Evolutionary conservation across 1,140 invertebrate species (phyloP).

Genomic region (Eurosta solidaginis): DNA sequence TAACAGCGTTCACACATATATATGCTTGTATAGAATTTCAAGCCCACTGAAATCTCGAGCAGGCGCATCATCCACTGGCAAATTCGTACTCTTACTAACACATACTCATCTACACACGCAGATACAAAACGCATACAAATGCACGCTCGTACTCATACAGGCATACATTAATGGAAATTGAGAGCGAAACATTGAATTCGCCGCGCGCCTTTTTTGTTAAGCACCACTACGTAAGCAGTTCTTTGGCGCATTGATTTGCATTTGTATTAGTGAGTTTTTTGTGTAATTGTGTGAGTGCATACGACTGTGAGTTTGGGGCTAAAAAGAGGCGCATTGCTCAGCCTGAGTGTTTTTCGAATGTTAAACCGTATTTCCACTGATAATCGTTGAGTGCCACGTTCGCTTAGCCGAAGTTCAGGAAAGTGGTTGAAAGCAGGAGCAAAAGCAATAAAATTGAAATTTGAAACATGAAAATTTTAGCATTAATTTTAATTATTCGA

Average conservation of each 20-base stretch:
- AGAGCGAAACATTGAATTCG: not conserved
- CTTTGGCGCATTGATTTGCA: not conserved
- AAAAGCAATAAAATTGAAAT: too few species aligned
- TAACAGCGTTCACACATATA: not conserved
- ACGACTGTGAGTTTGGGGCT: not conserved
- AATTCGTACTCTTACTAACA: not conserved
- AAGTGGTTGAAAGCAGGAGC: too few species aligned
- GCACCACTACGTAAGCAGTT: not conserved
- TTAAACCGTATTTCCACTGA: not conserved
- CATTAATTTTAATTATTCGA: too few species aligned
- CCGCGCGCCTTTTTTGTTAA: slow-evolving; percentile 21
- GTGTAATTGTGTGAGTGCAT: not conserved
- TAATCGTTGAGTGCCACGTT: not conserved
- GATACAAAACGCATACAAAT: not conserved
- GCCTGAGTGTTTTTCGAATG: not conserved
- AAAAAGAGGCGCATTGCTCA: not conserved
- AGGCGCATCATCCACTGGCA: not conserved
- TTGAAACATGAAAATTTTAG: too few species aligned
- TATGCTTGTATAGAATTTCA: not conserved
- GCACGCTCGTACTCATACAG: not conserved
- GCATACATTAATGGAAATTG: not conserved
- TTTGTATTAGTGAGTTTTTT: not conserved
- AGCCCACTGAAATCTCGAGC: too few species aligned
- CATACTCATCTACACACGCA: too few species aligned
- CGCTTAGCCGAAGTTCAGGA: not conserved